Conservation (phyloP, 1,140 invertebrate species). For the Drosophila erecta region DNA sequence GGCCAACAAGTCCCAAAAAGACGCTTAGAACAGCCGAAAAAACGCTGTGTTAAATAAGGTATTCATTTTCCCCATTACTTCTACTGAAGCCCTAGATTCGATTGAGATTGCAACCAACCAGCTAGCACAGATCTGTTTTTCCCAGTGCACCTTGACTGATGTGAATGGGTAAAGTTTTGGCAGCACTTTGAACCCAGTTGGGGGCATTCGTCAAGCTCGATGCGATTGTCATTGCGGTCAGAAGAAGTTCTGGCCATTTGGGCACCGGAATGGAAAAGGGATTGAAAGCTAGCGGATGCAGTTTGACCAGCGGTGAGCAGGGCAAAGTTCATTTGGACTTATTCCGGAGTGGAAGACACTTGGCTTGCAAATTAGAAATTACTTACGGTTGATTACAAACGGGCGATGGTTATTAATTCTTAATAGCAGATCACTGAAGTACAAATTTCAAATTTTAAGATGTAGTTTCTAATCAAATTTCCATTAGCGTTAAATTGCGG, state of each 20-base stretch:
- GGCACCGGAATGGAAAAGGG: neutral
- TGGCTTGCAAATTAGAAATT: neutral
- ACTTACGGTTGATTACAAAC: neutral
- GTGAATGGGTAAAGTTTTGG: conserved; percentile 47
- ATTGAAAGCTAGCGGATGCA: neutral
- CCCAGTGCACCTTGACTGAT: conserved; percentile 37
- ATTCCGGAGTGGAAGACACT: neutral
- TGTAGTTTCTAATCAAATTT: too few species aligned
- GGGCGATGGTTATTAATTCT: neutral
- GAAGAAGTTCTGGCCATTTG: neutral
- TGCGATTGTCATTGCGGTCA: conserved; percentile 55
- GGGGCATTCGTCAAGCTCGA: conserved; percentile 54
- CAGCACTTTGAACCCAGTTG: conserved; percentile 40
- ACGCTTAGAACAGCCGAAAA: neutral
- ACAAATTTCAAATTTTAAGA: too few species aligned
- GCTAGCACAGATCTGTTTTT: neutral
- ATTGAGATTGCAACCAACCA: too few species aligned
- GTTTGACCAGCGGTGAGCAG: conserved; percentile 6
- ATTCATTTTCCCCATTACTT: too few species aligned
- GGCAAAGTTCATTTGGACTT: conserved; percentile 28
- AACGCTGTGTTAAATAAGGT: too few species aligned
- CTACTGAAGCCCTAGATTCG: too few species aligned
- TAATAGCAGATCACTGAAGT: neutral
- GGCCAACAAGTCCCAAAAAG: neutral
- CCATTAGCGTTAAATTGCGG: too few species aligned